Percentiles rank a stretch among this genome's conserved stretches.
These are phyloP conservation scores for Oopsacas minuta DNA, from an alignment of 37 sponge, comb jelly and placozoan genomes.

Conservation along the genomic window DNA sequence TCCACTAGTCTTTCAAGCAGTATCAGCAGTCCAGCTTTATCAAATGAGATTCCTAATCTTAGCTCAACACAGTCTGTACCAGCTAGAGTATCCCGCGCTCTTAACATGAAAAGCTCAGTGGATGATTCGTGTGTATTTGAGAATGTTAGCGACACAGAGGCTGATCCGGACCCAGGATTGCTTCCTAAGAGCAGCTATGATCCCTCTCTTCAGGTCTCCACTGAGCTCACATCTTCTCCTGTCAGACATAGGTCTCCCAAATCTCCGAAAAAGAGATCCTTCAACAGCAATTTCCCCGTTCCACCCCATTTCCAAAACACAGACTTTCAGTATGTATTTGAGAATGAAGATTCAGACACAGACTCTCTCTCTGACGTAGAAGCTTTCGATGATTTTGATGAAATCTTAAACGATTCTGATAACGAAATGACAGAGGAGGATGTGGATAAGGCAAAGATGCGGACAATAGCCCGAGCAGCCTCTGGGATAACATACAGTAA, in stretches of 20 bases:
- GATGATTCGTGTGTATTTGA: slow-evolving; percentile 5
- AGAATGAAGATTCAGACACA: background rate
- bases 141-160: background rate
- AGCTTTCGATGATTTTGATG: background rate
- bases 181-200: background rate
- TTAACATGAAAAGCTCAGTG: background rate
- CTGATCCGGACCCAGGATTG: background rate
- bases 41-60: background rate
- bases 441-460: background rate
- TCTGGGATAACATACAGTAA: background rate
- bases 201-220: background rate
- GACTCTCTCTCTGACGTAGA: background rate
- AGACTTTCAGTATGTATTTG: slow-evolving; percentile 6
- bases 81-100: background rate
- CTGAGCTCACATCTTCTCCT: background rate
- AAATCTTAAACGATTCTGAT: background rate
- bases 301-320: background rate
- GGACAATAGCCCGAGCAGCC: slow-evolving; percentile 2
- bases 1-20: background rate
- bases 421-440: slow-evolving; percentile 12
- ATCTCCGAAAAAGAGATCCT: background rate
- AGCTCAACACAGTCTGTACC: background rate
- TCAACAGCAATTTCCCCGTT: background rate
- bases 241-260: background rate
- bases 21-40: background rate